Evolutionary conservation across 92 coral and sea anemone species (phyloP), one percentile per base, ranked within the genome.

Genomic region (Heliopora coerulea): DNA sequence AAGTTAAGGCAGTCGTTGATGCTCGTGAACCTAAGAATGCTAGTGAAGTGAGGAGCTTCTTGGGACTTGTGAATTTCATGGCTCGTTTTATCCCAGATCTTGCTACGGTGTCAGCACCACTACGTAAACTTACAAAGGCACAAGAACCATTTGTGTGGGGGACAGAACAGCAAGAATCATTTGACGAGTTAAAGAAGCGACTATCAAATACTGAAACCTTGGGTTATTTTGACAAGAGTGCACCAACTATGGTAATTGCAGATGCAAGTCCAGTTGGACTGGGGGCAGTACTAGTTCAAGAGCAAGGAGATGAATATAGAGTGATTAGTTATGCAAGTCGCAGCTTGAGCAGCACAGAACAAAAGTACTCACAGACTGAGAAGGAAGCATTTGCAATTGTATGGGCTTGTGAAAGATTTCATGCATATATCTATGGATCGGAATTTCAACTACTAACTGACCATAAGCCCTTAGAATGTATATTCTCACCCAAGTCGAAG

Each of bases 381-480:
- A 83, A 78, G 39, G 87, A 83, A 52, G 87, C 87, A 20, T 39
- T 83, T 23, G 81, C 80, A 11, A 12, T 84, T 59, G 84, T 84
- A 3, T 84, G 84, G 84, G 84, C 80, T 39, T 79, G 79, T 20
- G 83, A 83, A 63, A 72, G 78, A 46, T 84, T 84, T 31, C 66
- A 84, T 50, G 44, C 46, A 0, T 64, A 82, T 49, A 44, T 74
- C 50, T 56, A 31, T 18, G 86, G 82, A 13, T 50, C 11, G 12
- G n/a, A 19, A 30, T 7, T 61, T 61, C 40, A 42, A 61, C 21
- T 42, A 56, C 19, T 21, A 2, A 30, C 67, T 26, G 67, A 61
- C 35, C 67, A 61, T 18, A 27, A 61, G 23, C 40, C 67, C 3
- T 30, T 61, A 8, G 40, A 61, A 33, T 8, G 17, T 8, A 28